These are phyloP conservation scores for Agrotis clavis DNA, from an alignment of 2,888 invertebrate species.

Conservation along the genomic window DNA sequence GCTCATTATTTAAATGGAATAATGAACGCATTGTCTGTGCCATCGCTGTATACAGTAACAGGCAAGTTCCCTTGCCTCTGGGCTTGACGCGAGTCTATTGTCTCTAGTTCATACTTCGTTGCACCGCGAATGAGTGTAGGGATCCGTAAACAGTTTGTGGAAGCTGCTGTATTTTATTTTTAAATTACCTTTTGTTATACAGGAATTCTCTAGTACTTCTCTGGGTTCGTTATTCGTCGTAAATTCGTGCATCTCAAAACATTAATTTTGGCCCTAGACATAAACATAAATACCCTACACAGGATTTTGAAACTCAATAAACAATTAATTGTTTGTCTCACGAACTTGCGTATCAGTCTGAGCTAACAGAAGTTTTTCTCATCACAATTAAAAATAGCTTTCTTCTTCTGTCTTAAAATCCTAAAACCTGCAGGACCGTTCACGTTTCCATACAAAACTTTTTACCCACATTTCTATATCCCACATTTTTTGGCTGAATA, in stretches of 20 bases:
- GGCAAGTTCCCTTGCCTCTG: conserved; percentile 63
- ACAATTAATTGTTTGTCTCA: no score
- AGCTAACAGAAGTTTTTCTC: no score
- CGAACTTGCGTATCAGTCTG: no score
- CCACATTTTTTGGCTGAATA: conserved; percentile 69
- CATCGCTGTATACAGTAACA: conserved; percentile 66
- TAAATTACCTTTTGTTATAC: background rate
- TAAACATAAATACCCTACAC: no score
- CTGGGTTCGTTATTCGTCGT: background rate
- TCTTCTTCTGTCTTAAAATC: background rate
- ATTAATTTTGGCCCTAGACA: background rate
- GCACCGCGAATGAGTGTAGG: conserved; percentile 68
- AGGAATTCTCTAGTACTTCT: background rate
- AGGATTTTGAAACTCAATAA: no score
- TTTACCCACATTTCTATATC: no score
- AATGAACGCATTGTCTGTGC: conserved; percentile 71
- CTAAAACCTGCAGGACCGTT: conserved; percentile 31
- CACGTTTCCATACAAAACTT: background rate
- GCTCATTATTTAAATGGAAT: conserved; percentile 75
- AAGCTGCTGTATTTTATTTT: conserved; percentile 12
- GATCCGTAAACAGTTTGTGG: conserved; percentile 49
- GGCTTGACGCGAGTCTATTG: conserved; percentile 67
- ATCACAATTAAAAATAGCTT: no score
- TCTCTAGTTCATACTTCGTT: conserved; percentile 72
- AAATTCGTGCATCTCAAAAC: background rate